Evolutionary conservation across 2,888 invertebrate species (phyloP), one percentile per base, ranked within the genome.

Genomic region (Iphiclides podalirius): DNA sequence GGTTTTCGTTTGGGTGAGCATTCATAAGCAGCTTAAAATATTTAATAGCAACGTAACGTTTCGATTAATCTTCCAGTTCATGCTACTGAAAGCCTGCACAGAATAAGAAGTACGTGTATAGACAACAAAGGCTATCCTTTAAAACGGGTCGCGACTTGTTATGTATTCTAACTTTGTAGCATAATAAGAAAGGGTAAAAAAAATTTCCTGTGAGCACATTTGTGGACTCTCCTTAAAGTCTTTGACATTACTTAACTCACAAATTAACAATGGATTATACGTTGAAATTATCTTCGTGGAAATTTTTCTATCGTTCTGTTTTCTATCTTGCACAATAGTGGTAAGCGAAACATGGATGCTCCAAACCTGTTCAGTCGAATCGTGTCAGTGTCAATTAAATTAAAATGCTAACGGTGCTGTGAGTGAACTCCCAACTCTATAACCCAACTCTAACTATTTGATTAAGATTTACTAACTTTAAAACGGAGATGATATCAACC

Each of bases 351-450:
- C 37, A 13, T 9, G 9, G 34, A 39, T 28, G 41, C 4, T 33
- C 20, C n/a, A 46, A 45, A 51, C 45, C 50, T 45, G 50, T 51
- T 48, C 35, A 28, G 42, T 28, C 15, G 20, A 47, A 52, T 47
- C 44, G 44, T 44, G 45, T 42, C 46, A 47, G 43, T 50, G 54
- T 52, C 46, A 54, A 46, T 49, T 44, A 54, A 46, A 43, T 45
- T 43, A 48, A 41, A 46, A 47, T 60, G 96, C 95, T 73, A 95
- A 96, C 35, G 39, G 38, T 23, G 43, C 48, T 34, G 44, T 38
- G 36, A 42, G 36, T 48, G 44, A 44, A 43, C 49, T 49, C 49
- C 39, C 38, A 38, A 39, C 34, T 44, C 39, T 23, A 14, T 37
- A 12, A 17, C 14, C 16, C 14, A 6, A 58, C 61, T 1, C 17